Conservation (phyloP, 2,113 vertebrate species). For the Amphilophus citrinellus region DNA sequence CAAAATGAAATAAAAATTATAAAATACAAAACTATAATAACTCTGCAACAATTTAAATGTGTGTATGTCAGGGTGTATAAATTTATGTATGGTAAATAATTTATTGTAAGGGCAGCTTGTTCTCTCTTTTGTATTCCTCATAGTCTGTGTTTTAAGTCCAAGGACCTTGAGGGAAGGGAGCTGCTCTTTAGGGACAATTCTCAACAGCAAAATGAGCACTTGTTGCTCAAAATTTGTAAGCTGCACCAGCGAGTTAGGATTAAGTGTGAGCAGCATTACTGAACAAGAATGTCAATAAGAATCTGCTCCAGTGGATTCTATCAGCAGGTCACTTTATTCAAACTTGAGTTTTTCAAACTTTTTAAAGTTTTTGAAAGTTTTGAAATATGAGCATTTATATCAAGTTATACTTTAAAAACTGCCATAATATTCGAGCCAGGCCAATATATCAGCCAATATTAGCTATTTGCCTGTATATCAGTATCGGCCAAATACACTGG, state of each 20-base stretch:
- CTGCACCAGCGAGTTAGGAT: not conserved
- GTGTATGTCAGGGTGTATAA: not conserved
- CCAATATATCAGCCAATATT: too few relatives aligned
- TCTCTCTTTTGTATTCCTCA: conserved; percentile 15
- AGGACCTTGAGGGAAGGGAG: not conserved
- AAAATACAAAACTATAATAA: too few relatives aligned
- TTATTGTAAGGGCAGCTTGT: not conserved
- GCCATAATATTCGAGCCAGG: not conserved
- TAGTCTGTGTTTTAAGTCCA: conserved; percentile 14
- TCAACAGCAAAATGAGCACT: not conserved
- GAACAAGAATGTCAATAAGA: not conserved
- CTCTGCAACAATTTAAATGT: too few relatives aligned
- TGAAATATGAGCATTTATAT: not conserved
- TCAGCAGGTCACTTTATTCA: not conserved
- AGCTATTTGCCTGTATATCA: not conserved
- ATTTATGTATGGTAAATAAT: not conserved
- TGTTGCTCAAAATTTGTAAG: not conserved
- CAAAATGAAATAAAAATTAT: not conserved
- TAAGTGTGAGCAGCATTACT: not conserved
- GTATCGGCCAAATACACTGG: too few relatives aligned
- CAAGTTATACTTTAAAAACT: not conserved
- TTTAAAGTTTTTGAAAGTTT: rapidly evolving
- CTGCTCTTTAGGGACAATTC: conserved; percentile 5
- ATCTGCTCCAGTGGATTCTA: not conserved
- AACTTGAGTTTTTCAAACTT: not conserved